Evolutionary conservation across 2,113 vertebrate genomes (phyloP).

Genomic region (Aegithalos caudatus): DNA sequence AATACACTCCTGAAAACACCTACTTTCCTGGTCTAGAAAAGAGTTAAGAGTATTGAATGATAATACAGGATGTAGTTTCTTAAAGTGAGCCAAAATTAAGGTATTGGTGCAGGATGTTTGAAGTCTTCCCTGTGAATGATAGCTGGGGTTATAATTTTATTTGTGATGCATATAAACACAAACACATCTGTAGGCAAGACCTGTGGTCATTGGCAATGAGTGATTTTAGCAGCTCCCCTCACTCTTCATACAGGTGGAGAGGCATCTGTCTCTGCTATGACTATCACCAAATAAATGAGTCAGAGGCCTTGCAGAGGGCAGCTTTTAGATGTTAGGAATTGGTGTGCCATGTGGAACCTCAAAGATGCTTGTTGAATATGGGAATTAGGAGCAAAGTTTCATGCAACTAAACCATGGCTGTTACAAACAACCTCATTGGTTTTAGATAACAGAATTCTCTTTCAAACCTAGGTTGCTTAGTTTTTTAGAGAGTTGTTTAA

Average conservation of each 20-base stretch:
- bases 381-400: background rate
- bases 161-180: background rate
- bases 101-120: background rate
- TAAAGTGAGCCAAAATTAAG: background rate
- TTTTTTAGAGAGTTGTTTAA: constrained; percentile 6
- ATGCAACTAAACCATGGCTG: background rate
- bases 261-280: background rate
- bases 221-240: background rate
- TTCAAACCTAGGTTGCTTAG: background rate
- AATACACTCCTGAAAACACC: background rate
- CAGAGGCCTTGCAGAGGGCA: background rate
- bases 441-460: background rate
- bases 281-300: background rate
- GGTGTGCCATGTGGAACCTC: background rate
- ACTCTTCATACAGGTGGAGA: background rate
- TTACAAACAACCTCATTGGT: background rate
- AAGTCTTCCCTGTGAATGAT: background rate
- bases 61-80: background rate
- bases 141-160: background rate
- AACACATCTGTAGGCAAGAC: background rate
- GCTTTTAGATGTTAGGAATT: background rate
- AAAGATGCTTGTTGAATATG: background rate
- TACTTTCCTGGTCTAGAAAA: background rate
- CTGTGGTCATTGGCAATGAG: background rate
- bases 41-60: background rate